Evolutionary conservation across 1,140 invertebrate species (phyloP).

Genomic region (Halictus rubicundus): DNA sequence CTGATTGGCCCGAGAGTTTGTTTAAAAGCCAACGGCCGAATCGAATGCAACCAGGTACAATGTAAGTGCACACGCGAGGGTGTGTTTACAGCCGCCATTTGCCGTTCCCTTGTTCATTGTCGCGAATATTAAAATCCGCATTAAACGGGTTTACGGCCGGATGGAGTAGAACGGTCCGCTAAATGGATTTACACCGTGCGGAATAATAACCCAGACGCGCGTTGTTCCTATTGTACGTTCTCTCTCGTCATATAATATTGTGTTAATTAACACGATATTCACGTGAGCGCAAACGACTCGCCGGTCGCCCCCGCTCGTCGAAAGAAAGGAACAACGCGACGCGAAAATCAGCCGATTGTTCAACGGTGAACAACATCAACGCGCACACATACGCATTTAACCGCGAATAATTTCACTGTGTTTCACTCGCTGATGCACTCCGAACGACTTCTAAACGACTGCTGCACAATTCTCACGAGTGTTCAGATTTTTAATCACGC

Average conservation of each 20-base stretch:
- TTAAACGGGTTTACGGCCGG: constrained; percentile 9
- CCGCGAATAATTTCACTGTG: too few species aligned
- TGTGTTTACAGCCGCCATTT: background rate
- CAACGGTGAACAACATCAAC: background rate
- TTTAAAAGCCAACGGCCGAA: background rate
- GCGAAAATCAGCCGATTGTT: constrained; percentile 11
- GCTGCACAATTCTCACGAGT: too few species aligned
- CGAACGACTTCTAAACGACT: too few species aligned
- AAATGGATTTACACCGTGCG: constrained; percentile 18
- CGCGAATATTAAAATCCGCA: constrained; percentile 17
- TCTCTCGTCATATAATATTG: constrained; percentile 8
- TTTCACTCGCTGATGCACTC: too few species aligned
- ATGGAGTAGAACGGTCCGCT: constrained; percentile 12
- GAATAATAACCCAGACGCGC: constrained; percentile 28
- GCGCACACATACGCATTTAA: background rate
- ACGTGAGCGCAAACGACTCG: background rate
- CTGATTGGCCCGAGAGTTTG: background rate
- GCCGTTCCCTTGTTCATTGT: background rate
- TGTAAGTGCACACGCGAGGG: background rate
- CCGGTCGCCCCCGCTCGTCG: background rate
- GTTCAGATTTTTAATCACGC: too few species aligned
- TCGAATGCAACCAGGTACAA: too few species aligned
- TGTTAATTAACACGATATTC: constrained; percentile 30
- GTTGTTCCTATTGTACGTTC: constrained; percentile 25
- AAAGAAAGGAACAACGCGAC: background rate